Conservation (phyloP, 2,797 vertebrate species). For the Mormyrus hasselquistii region DNA sequence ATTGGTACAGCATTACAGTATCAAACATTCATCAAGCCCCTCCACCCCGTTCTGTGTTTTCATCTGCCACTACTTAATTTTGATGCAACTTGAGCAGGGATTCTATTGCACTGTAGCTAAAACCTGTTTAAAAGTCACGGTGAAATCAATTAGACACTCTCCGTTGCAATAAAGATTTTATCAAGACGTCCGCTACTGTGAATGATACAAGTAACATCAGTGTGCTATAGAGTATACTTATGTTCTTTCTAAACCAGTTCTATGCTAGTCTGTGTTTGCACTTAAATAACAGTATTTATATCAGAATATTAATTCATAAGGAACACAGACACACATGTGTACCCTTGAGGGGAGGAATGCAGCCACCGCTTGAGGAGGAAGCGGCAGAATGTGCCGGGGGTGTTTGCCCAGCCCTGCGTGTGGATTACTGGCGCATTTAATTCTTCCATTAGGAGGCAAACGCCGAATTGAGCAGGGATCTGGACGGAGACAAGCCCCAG, state of each 20-base stretch:
- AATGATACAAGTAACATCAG: not conserved
- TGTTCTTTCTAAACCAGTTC: not conserved
- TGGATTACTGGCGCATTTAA: constrained; percentile 1
- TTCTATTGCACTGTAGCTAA: not conserved
- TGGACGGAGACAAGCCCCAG: not conserved
- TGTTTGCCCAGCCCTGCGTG: not conserved
- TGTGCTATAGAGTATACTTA: not conserved
- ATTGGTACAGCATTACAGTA: not conserved
- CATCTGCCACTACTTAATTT: not conserved
- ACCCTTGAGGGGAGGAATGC: not conserved
- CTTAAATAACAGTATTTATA: not conserved
- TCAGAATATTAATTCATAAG: not conserved
- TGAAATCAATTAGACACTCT: not conserved
- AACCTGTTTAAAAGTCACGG: not conserved
- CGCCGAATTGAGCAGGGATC: not conserved
- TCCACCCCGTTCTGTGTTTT: not conserved
- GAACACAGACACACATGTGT: not conserved
- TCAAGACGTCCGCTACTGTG: not conserved
- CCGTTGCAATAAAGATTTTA: not conserved
- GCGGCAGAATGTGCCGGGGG: not conserved
- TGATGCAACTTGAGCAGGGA: not conserved
- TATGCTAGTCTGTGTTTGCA: not conserved
- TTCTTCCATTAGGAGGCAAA: constrained; percentile 13
- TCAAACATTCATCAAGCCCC: not conserved
- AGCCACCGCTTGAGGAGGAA: not conserved